Base-by-base conservation (phyloP, 2,888 invertebrate species). In the Eupsilia transversa region DNA sequence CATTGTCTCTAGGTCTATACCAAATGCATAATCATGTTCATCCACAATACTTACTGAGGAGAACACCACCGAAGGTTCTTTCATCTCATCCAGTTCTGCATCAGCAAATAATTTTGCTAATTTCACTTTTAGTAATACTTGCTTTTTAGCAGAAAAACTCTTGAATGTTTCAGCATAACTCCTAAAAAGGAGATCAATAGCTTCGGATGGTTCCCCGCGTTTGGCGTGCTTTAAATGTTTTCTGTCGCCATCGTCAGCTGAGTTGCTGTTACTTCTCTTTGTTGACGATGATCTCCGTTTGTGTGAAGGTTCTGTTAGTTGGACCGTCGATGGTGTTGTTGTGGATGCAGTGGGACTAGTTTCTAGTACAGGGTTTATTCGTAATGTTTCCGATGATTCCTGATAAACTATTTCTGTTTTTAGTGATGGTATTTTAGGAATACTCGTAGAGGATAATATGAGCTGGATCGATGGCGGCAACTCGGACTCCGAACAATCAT, bases 141-240 rank as follows among this genome's bases (percentile, higher is more conserved):
- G 79, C 1, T 72, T 77, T 52, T 56, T 74, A 10, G 27, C 38
- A 33, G 78, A 71, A 33, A 84, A 72, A 54, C 67, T 66, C 41
- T 74, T 84, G 33, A 84, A 77, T 23, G 82, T 77, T 35, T 75
- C 73, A 10, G 77, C 68, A 17, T 84, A 82, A 43, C 84, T 84
- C 38, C 75, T 76, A 52, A 81, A 84, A 17, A 84, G 60, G 2
- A 81, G 61, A 66, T 84, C 69, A 17, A 72, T 63, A n/a, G 72
- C 59, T 20, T 73, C 75, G 3, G 30, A 27, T 9, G 23, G 1
- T 30, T 61, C 46, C 7, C 0, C 27, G 23, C 38, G 27, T 56
- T 54, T 65, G 3, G 10, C 14, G n/a, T n/a, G 43, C 33, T 56
- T 41, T 3, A 41, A n/a, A 33, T 41, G 33, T 35, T n/a, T 14